Conservation (phyloP, 2,888 invertebrate genomes). For the Oasisia sp. region DNA sequence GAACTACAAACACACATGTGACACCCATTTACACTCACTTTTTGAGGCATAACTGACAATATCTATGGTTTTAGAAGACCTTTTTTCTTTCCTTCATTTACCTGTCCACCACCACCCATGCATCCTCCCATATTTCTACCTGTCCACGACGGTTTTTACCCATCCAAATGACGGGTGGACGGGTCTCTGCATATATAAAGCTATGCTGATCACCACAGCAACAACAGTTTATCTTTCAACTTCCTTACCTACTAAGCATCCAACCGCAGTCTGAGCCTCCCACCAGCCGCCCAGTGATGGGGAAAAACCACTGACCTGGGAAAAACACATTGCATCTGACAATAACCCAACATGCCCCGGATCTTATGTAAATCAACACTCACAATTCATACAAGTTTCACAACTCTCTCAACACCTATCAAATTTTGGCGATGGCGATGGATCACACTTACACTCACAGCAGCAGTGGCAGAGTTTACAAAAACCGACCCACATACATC, state of each 20-base stretch:
- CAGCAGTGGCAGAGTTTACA: background rate
- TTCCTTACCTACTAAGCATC: background rate
- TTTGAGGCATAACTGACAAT: too few species aligned
- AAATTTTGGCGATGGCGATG: background rate
- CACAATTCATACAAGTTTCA: background rate
- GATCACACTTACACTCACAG: background rate
- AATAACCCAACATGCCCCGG: background rate
- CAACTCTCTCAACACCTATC: background rate
- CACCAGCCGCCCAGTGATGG: background rate
- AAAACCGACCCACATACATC: background rate
- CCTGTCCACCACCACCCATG: too few species aligned
- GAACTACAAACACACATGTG: too few species aligned
- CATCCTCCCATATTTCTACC: too few species aligned
- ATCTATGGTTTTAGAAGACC: too few species aligned
- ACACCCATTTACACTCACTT: too few species aligned
- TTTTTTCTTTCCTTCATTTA: too few species aligned
- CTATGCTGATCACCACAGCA: background rate
- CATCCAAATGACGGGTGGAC: too few species aligned
- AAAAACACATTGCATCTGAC: background rate
- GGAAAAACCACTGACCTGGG: background rate
- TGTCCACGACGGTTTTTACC: too few species aligned
- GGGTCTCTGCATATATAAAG: too few species aligned
- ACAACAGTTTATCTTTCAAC: too few species aligned
- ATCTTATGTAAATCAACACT: background rate
- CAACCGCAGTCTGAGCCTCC: background rate